These are phyloP conservation scores for Nipponacmea schrenckii DNA, from an alignment of 2,888 invertebrate species.

Conservation along the genomic window DNA sequence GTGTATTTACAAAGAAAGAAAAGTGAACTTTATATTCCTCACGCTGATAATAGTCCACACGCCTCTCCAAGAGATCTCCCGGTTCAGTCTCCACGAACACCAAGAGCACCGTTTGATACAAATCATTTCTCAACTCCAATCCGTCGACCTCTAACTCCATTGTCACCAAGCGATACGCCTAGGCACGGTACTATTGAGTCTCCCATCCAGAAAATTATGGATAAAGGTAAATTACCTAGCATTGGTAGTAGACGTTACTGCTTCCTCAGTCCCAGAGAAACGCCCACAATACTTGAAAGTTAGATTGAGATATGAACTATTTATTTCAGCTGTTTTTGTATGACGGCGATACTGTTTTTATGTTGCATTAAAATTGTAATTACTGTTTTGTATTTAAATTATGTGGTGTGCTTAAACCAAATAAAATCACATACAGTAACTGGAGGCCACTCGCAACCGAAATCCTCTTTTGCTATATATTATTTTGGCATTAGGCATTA, in stretches of 20 bases:
- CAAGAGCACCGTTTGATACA: neutral
- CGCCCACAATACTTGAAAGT: neutral
- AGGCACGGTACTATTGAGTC: neutral
- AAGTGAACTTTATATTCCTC: neutral
- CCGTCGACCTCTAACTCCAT: neutral
- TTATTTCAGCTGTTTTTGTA: neutral
- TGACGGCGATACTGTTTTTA: no score
- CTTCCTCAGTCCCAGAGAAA: neutral
- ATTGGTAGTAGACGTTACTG: slow-evolving; percentile 1
- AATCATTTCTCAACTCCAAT: neutral
- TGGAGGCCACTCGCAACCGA: no score
- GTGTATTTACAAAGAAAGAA: neutral
- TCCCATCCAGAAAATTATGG: neutral
- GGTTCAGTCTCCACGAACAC: neutral
- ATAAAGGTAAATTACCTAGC: neutral
- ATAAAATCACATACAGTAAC: no score
- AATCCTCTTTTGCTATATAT: no score
- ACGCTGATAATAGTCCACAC: neutral
- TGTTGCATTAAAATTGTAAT: no score
- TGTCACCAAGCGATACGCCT: neutral
- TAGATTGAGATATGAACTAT: neutral
- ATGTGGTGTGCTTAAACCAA: no score
- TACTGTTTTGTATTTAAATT: no score
- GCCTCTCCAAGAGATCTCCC: neutral
- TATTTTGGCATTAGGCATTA: no score